Percentiles rank a stretch among this genome's conserved stretches.
These are phyloP conservation scores for Sphaeridia pumilis DNA, from an alignment of 2,888 invertebrate species.

Conservation along the genomic window DNA sequence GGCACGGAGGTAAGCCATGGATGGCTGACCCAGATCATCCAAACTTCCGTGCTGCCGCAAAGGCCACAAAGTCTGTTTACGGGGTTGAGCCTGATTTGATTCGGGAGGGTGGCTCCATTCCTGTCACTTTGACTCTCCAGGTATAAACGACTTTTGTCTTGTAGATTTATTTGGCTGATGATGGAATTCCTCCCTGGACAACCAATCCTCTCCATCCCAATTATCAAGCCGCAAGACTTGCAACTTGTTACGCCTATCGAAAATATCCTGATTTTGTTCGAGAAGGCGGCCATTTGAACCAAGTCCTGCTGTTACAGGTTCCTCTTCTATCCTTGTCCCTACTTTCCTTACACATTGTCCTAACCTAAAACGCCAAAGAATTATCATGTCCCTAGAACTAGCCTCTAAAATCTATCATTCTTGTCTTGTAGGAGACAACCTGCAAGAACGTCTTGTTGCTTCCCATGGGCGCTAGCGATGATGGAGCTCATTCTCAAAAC, in stretches of 20 bases:
- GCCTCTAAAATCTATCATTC: no score
- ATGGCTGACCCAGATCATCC: slow-evolving; percentile 82
- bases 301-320: slow-evolving; percentile 68
- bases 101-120: slow-evolving; percentile 95
- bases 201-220: slow-evolving; percentile 85
- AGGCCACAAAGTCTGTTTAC: slow-evolving; percentile 72
- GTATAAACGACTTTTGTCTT: slow-evolving; percentile 27
- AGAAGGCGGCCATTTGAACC: slow-evolving; percentile 89
- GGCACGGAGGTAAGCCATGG: slow-evolving; percentile 80
- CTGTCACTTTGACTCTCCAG: slow-evolving; percentile 79
- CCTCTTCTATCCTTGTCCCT: slow-evolving; percentile 3
- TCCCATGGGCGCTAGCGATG: slow-evolving; percentile 90
- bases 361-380: neutral
- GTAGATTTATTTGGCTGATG: slow-evolving; percentile 28
- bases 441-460: slow-evolving; percentile 86
- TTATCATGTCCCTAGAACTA: neutral
- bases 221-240: slow-evolving; percentile 74
- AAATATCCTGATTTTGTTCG: slow-evolving; percentile 88
- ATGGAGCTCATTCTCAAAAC: slow-evolving; percentile 98
- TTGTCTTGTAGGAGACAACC: slow-evolving; percentile 63
- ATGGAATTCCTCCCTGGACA: slow-evolving; percentile 60
- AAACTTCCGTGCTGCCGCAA: slow-evolving; percentile 78
- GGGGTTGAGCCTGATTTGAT: slow-evolving; percentile 86
- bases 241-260: slow-evolving; percentile 72
- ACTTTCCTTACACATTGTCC: slow-evolving; percentile 6